These are phyloP conservation scores for Scaptomyza flava DNA, from an alignment of 2,888 invertebrate species.

Conservation along the genomic window DNA sequence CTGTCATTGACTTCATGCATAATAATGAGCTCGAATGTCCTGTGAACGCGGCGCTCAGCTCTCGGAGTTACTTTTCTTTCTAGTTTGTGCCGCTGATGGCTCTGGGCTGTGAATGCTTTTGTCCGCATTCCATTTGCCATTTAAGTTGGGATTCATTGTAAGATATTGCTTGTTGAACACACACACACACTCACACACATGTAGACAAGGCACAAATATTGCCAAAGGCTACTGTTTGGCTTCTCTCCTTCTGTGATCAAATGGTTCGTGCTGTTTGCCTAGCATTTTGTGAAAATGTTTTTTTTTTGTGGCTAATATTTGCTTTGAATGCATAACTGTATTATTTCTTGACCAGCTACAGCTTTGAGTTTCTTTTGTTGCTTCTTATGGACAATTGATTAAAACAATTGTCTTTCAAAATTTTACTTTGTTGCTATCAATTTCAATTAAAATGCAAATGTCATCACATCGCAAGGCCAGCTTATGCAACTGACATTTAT, in stretches of 20 bases:
- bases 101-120: constrained; percentile 49
- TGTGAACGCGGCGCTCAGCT: constrained; percentile 12
- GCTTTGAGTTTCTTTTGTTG: constrained; percentile 19
- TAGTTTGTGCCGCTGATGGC: constrained; percentile 20
- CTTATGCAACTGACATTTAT: constrained; percentile 13
- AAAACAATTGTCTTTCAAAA: constrained; percentile 51
- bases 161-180: constrained; percentile 51
- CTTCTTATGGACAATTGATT: constrained; percentile 41
- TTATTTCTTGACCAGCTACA: constrained; percentile 45
- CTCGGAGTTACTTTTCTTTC: constrained; percentile 11
- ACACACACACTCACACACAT: constrained; percentile 10
- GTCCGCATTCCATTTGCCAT: constrained; percentile 49
- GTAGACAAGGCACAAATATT: constrained; percentile 60
- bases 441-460: constrained; percentile 69
- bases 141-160: constrained; percentile 71
- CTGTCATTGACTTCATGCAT: constrained; percentile 75
- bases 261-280: constrained; percentile 58
- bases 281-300: constrained; percentile 54
- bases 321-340: constrained; percentile 59
- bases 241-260: constrained; percentile 35
- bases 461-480: not conserved
- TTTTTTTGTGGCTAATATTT: constrained; percentile 55
- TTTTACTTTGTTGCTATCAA: constrained; percentile 50
- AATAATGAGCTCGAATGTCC: constrained; percentile 65
- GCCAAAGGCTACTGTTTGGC: constrained; percentile 52